phyloP scores from a whole-genome alignment of 2,113 vertebrate species.

The Pachyramphus minor region DNA sequence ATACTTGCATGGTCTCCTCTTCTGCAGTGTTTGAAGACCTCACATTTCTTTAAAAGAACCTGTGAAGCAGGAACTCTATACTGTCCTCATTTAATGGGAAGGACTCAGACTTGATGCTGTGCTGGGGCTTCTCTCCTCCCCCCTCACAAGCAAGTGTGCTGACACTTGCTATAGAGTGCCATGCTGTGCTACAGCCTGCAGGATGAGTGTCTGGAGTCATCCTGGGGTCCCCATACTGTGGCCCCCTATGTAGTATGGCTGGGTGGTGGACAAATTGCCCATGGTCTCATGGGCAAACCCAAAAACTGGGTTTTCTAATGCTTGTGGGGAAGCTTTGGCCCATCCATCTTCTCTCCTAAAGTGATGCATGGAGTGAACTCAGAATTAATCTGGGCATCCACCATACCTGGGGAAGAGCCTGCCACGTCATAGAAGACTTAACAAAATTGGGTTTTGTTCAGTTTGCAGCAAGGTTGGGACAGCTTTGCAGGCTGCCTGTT shows the following conservation, averaged over 20 bases:
- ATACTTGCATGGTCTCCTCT: accelerated
- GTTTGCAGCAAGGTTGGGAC: not conserved
- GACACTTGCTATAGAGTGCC: not conserved
- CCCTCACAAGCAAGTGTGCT: accelerated
- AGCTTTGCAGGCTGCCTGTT: not conserved
- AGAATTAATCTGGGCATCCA: not conserved
- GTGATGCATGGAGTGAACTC: accelerated
- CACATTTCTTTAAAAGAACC: not conserved
- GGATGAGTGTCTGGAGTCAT: not conserved
- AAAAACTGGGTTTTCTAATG: not conserved
- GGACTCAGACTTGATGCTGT: not conserved
- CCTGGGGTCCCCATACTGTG: accelerated
- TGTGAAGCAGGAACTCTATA: not conserved
- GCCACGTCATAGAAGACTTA: not conserved
- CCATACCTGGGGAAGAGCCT: accelerated
- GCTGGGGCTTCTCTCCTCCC: not conserved
- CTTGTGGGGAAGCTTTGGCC: not conserved
- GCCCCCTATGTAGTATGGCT: not conserved
- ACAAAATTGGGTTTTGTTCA: not conserved
- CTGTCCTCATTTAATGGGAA: not conserved
- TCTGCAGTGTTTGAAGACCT: not conserved
- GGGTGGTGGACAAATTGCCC: accelerated
- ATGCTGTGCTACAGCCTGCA: not conserved
- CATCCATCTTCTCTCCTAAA: not conserved
- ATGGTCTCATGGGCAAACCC: accelerated